Evolutionary conservation across 2,797 vertebrate species (phyloP), one percentile per base, ranked within the genome.

Genomic region (Melanotaenia nigrans): DNA sequence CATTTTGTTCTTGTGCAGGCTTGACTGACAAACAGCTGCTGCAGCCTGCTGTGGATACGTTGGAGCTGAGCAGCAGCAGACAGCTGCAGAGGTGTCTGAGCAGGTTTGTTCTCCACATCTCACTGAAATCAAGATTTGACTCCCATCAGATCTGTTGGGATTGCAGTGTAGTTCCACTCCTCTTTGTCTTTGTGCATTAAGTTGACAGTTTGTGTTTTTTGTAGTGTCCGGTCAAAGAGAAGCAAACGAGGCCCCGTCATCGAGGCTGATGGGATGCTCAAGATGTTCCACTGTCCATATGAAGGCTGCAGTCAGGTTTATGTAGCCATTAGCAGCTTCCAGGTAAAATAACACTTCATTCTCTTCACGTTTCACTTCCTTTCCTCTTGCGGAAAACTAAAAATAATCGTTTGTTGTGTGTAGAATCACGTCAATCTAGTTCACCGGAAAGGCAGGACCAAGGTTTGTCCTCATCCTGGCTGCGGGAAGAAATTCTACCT

Each of bases 401-500:
- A 65, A 61, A 57, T 22, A 6, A 54, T 3, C 28, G 14, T 42
- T 68, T 53, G 11, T n/a, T 61, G 59, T 71, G 35, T 62, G 28
- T 74, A 98, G 97, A 97, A 95, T 88, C 97, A 97, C 0, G 94
- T 97, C 56, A 97, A 96, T 84, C 93, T 96, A 1, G 96, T 95
- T 42, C 97, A 98, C 87, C 95, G 96, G 79, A 96, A 96, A 88
- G 96, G 96, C 8, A 94, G 95, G 77, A 96, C 95, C 63, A 97
- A 97, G 83, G 94, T 97, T 33, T 98, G 97, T 47, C 95, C 96
- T 2, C 96, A 97, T 81, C 96, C 96, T 0, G 96, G 96, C 83
- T 98, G 97, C 0, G 97, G 97, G n/a, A 97, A 97, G 76, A 97
- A 96, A 84, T 98, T 98, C 87, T 96, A 97, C 75, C 84, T 98